phyloP scores from a whole-genome alignment of 2,888 invertebrate genomes.

The Catocala nupta region DNA sequence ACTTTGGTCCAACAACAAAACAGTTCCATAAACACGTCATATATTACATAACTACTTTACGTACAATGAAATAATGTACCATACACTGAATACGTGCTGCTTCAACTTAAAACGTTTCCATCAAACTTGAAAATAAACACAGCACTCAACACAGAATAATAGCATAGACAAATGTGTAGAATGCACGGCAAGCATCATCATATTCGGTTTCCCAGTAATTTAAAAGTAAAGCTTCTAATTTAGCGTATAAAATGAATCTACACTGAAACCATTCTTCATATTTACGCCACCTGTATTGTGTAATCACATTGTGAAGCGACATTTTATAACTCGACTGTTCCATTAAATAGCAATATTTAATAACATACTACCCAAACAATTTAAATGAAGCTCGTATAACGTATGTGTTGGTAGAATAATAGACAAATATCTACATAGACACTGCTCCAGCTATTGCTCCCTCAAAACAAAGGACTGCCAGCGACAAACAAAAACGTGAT shows the following conservation, averaged over 20 bases:
- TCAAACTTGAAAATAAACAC: conserved; percentile 12
- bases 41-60: too few species aligned
- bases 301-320: conserved; percentile 31
- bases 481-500: conserved; percentile 76
- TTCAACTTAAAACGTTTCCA: conserved; percentile 2
- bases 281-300: conserved; percentile 24
- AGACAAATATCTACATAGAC: conserved; percentile 53
- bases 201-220: conserved; percentile 13
- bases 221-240: conserved; percentile 33
- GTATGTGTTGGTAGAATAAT: conserved; percentile 40
- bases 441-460: conserved; percentile 57
- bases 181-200: conserved; percentile 10
- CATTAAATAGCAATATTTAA: conserved; percentile 33
- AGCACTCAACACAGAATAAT: conserved; percentile 6
- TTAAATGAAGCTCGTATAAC: conserved; percentile 37
- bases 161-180: conserved; percentile 11
- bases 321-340: conserved; percentile 22
- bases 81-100: neutral
- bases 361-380: conserved; percentile 33
- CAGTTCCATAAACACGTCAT: too few species aligned
- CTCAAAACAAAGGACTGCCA: conserved; percentile 72
- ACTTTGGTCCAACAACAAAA: too few species aligned
- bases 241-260: conserved; percentile 4
- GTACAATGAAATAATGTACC: too few species aligned
- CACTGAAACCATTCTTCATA: conserved; percentile 23